phyloP scores from a whole-genome alignment of 1,140 invertebrate species.

The Pseudomyrmex sp. region DNA sequence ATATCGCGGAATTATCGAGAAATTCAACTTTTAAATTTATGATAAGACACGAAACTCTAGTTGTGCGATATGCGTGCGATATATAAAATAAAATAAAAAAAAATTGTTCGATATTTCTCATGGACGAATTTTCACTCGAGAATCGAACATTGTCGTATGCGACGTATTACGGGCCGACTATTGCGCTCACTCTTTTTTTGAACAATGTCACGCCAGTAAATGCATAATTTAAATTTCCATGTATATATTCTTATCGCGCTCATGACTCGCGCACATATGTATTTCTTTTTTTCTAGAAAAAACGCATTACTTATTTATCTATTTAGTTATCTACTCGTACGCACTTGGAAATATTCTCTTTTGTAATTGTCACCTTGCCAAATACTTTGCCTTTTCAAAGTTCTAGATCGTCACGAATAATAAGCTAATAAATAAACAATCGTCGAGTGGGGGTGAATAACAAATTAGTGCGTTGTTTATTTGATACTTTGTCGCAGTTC shows the following conservation, averaged over 20 bases:
- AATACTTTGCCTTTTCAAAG: not conserved
- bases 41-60: not conserved
- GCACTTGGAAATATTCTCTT: not conserved
- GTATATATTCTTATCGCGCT: conserved; percentile 9
- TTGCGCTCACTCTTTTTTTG: not conserved
- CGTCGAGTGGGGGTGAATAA: not conserved
- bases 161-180: not conserved
- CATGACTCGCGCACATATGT: not conserved
- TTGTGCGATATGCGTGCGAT: no score
- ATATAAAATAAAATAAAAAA: not conserved
- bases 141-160: not conserved
- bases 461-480: not conserved
- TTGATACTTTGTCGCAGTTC: not conserved
- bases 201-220: not conserved
- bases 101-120: not conserved
- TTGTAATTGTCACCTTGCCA: conserved; percentile 1
- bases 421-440: not conserved
- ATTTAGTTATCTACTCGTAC: not conserved
- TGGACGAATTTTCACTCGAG: not conserved
- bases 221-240: not conserved
- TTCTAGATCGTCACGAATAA: not conserved
- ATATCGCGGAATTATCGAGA: no score
- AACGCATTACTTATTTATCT: not conserved
- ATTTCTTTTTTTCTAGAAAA: not conserved
- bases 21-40: not conserved